Base-by-base conservation (phyloP, 1,140 invertebrate species). In the Scaptomyza hsui region DNA sequence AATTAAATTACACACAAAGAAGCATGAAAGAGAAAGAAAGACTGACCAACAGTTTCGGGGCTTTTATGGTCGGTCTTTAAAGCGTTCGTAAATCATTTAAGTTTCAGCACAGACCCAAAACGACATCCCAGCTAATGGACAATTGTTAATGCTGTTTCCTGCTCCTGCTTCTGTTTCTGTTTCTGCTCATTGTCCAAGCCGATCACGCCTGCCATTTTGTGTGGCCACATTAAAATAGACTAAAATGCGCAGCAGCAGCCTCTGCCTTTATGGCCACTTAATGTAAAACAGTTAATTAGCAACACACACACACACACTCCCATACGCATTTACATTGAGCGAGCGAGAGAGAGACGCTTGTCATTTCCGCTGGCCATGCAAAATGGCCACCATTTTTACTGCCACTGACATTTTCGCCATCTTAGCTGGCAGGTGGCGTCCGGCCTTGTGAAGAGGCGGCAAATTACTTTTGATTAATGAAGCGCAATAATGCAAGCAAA, bases 401-500 rank as follows among this genome's bases (percentile, higher is more conserved):
- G 68, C 72, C 39, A 48, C 75, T 85, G 81, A 80, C 80, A 71
- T 76, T 85, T 49, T 49, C 47, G 56, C 67, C 79, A 72, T 83
- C 80, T 85, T 85, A 53, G 49, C 63, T 76, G 42, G 60, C 82
- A 81, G 73, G 82, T 81, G 64, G 52, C 16, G 24, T 35, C 10
- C 48, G 45, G 24, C 57, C 42, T 52, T 55, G 45, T 73, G 62
- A 86, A 72, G 75, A 72, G 70, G 60, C 75, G 83, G 79, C 78
- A 89, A 88, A 88, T 89, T 88, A 73, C 83, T 89, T 88, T 88
- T 89, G 83, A 89, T 88, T 89, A 88, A 89, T 88, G 65, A 89
- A 77, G 79, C 72, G 72, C 67, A 75, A 75, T 88, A 68, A 88
- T 53, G 65, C 61, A 55, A 55, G 44, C 57, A 67, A 70, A 29